Percentiles rank a stretch among this genome's conserved stretches.
These are phyloP conservation scores for Silurus meridionalis DNA, from an alignment of 2,113 vertebrate genomes.

Conservation along the genomic window DNA sequence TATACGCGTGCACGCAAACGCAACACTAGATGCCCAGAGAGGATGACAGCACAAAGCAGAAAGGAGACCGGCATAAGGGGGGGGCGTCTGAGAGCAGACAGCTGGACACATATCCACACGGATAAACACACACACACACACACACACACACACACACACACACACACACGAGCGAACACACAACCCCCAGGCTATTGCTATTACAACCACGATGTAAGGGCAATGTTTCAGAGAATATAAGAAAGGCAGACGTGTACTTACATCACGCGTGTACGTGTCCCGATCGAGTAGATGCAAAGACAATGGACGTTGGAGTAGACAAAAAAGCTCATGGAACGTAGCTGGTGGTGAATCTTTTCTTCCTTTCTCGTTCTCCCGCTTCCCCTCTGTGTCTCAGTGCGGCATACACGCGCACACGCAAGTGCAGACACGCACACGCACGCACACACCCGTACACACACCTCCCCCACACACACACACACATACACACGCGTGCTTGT, in stretches of 20 bases:
- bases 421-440: slow-evolving; percentile 54
- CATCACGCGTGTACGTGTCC: slow-evolving; percentile 58
- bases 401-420: slow-evolving; percentile 49
- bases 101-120: slow-evolving; percentile 72
- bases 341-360: slow-evolving; percentile 55
- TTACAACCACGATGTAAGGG: slow-evolving; percentile 8
- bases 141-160: slow-evolving; percentile 55
- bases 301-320: slow-evolving; percentile 57
- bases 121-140: slow-evolving; percentile 55
- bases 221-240: slow-evolving; percentile 1
- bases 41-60: slow-evolving; percentile 62
- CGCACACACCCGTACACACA: slow-evolving; percentile 61
- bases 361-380: slow-evolving; percentile 27
- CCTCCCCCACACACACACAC: slow-evolving; percentile 64
- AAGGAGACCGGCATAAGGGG: slow-evolving; percentile 33
- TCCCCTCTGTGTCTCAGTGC: slow-evolving; percentile 62
- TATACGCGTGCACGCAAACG: not conserved
- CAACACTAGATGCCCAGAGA: slow-evolving; percentile 46
- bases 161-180: not conserved
- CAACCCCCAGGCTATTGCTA: slow-evolving; percentile 16
- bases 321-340: slow-evolving; percentile 67
- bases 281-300: slow-evolving; percentile 49
- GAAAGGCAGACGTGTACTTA: slow-evolving; percentile 64
- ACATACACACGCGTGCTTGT: slow-evolving; percentile 63
- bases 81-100: slow-evolving; percentile 67